Base-by-base conservation (phyloP, 2,113 vertebrate genomes). In the Megaptera novaeangliae region DNA sequence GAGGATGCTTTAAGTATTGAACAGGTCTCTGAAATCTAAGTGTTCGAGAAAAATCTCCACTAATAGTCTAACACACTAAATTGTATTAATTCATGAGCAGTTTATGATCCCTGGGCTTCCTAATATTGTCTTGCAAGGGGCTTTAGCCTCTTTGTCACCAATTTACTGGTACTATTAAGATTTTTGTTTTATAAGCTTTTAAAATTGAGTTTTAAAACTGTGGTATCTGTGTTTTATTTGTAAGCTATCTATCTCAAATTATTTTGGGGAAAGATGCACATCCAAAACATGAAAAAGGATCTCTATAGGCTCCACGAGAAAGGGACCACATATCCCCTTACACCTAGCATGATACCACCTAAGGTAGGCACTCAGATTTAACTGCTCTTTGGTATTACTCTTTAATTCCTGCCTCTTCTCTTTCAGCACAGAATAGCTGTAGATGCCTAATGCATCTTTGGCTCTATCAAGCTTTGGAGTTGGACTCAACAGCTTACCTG, bases 401-500 rank as follows among this genome's bases (percentile, higher is more conserved):
- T 95, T 84, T 55, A 88, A 63, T 20, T 84, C 34, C 44, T 88
- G 41, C 31, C 21, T 86, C 41, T 59, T 93, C 36, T 91, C 20
- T 64, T 83, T 72, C 57, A 68, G 29, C 25, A 92, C 0, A 80
- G 12, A 92, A 57, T 6, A 81, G 55, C 41, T 75, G 10, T 6
- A 88, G 46, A 13, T 74, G 46, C 36, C 23, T 52, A 61, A 71
- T 23, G 39, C 15, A 89, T 34, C 17, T 88, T 92, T 91, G 59
- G 20, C 36, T 96, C 55, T 63, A 18, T 49, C 36, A 82, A 88
- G 21, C 23, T 78, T 64, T 75, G 21, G 17, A 75, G 12, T 1
- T 83, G 14, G 8, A 94, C 31, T 82, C 80, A 93, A 91, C 1
- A 85, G 8, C 96, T 97, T 96, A 99, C 99, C 99, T 99, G 99